phyloP scores from a whole-genome alignment of 2,113 vertebrate genomes.

The Otocyon megalotis region DNA sequence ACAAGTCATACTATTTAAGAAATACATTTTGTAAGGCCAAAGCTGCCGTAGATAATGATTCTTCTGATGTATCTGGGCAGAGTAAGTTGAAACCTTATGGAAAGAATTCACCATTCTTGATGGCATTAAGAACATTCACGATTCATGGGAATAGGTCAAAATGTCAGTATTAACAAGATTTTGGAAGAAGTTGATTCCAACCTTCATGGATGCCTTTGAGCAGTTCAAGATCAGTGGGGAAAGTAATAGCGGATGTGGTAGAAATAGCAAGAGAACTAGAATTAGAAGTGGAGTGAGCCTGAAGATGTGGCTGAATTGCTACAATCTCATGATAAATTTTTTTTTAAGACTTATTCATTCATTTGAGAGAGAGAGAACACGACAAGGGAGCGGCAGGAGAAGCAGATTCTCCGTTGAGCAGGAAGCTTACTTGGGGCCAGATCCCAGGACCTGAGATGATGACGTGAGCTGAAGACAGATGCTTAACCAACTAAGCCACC shows the following conservation, averaged over 20 bases:
- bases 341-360: too few species aligned
- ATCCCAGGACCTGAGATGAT: too few species aligned
- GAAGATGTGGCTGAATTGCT: not conserved
- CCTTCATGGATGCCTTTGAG: not conserved
- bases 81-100: not conserved
- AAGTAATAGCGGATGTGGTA: not conserved
- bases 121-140: not conserved
- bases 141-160: not conserved
- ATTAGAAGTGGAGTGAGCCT: not conserved
- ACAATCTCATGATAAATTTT: not conserved
- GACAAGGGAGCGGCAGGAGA: too few species aligned
- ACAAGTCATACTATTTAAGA: not conserved
- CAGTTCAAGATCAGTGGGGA: not conserved
- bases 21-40: not conserved
- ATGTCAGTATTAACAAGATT: not conserved
- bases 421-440: too few species aligned
- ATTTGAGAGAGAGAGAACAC: too few species aligned
- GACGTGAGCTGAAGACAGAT: too few species aligned
- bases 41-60: not conserved
- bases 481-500: too few species aligned
- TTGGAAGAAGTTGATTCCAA: not conserved
- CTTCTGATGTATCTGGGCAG: not conserved
- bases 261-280: not conserved
- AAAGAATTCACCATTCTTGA: not conserved
- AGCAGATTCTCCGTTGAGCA: too few species aligned